Evolutionary conservation across 2,888 invertebrate genomes (phyloP).

Genomic region (Incurvaria masculella): DNA sequence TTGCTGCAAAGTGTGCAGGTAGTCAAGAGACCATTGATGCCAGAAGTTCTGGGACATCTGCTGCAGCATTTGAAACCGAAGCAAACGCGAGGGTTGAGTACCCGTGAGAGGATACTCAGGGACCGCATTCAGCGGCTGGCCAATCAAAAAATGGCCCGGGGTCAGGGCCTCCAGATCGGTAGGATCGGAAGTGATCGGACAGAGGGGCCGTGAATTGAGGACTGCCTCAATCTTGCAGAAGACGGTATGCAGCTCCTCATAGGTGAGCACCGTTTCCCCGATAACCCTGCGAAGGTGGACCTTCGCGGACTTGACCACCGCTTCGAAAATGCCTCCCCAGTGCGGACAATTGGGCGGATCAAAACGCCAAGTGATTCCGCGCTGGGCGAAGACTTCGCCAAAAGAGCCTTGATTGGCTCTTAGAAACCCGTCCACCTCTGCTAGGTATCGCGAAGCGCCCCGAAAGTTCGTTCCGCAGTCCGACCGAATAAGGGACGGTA

Average conservation of each 20-base stretch:
- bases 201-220: slow-evolving; percentile 24
- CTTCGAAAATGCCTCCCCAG: slow-evolving; percentile 6
- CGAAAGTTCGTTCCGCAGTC: background rate
- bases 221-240: slow-evolving; percentile 22
- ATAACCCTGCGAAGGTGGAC: background rate
- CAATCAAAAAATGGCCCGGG: slow-evolving; percentile 4
- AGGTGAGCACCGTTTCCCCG: slow-evolving; percentile 18
- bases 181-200: slow-evolving; percentile 11
- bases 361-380: background rate
- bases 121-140: background rate
- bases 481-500: background rate
- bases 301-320: slow-evolving; percentile 2
- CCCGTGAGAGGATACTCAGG: slow-evolving; percentile 14
- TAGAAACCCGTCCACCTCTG: background rate
- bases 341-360: background rate
- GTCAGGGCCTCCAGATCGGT: background rate
- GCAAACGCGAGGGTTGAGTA: slow-evolving; percentile 10
- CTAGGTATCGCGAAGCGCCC: background rate
- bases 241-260: slow-evolving; percentile 23
- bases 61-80: slow-evolving; percentile 15
- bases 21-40: slow-evolving; percentile 16
- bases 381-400: background rate
- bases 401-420: background rate
- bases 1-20: slow-evolving; percentile 15
- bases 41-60: slow-evolving; percentile 13